phyloP scores from a whole-genome alignment of 2,888 invertebrate genomes.

The Drosophila monieri region DNA sequence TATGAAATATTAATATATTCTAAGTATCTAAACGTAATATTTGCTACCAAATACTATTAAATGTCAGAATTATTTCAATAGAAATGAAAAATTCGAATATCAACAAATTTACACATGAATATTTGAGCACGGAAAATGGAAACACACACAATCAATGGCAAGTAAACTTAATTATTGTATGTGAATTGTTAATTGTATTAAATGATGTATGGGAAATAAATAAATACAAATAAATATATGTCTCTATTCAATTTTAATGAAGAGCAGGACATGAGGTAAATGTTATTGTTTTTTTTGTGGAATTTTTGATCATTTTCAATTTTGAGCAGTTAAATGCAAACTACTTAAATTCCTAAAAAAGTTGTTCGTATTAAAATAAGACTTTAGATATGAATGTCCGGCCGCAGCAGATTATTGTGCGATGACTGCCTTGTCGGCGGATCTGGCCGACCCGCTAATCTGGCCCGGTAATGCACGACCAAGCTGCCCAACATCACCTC shows the following conservation, averaged over 20 bases:
- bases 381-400: not conserved
- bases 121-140: conserved; percentile 55
- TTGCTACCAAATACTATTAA: conserved; percentile 34
- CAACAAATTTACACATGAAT: conserved; percentile 49
- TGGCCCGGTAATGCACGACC: not conserved
- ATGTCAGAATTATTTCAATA: conserved; percentile 29
- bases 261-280: not conserved
- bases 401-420: not conserved
- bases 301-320: not conserved
- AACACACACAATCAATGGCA: conserved; percentile 70
- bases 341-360: not conserved
- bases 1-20: conserved; percentile 34
- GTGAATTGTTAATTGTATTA: conserved; percentile 77
- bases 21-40: conserved; percentile 27
- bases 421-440: not conserved
- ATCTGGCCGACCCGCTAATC: too few relatives aligned
- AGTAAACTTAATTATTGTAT: conserved; percentile 74
- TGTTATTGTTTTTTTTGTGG: not conserved
- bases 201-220: conserved; percentile 65
- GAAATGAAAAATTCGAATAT: conserved; percentile 28
- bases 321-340: not conserved
- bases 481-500: not conserved
- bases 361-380: not conserved
- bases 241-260: not conserved
- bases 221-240: conserved; percentile 31